Percentiles rank a stretch among this genome's conserved stretches.
Conservation (phyloP, 2,797 vertebrate species). For the Gobio occitaniae region DNA sequence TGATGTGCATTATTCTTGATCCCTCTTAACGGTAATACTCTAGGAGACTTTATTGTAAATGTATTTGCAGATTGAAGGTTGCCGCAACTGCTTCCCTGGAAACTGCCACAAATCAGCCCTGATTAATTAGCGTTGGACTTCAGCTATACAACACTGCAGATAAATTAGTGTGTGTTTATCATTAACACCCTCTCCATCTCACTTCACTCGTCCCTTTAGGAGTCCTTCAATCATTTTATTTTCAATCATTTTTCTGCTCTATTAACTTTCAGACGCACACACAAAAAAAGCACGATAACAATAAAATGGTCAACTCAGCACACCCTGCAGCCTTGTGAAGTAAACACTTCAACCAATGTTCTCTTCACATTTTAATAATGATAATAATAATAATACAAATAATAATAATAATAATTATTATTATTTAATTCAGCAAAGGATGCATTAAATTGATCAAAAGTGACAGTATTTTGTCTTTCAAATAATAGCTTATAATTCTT, state of each 20-base stretch:
- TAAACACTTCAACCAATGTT: neutral
- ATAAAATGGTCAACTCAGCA: constrained; percentile 50
- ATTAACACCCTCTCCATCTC: constrained; percentile 42
- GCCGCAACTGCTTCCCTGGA: constrained; percentile 27
- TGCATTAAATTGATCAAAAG: neutral
- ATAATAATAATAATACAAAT: too few relatives aligned
- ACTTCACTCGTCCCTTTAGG: constrained; percentile 36
- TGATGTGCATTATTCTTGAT: constrained; percentile 52
- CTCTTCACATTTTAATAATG: neutral
- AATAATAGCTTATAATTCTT: neutral
- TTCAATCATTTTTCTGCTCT: constrained; percentile 48
- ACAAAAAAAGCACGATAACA: constrained; percentile 21
- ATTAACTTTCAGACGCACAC: constrained; percentile 50
- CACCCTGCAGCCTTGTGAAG: neutral
- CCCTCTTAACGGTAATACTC: constrained; percentile 10
- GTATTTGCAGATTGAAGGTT: constrained; percentile 13
- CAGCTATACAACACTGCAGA: constrained; percentile 42
- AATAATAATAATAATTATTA: too few relatives aligned
- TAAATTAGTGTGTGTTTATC: constrained; percentile 49
- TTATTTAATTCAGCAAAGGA: neutral
- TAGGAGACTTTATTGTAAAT: neutral
- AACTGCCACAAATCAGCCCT: constrained; percentile 16
- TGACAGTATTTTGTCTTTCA: neutral
- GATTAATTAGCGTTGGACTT: constrained; percentile 49
- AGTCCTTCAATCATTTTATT: constrained; percentile 48